A percentile compares a stretch with the other conserved stretches of the same genome.
Conservation (phyloP, 2,797 vertebrate species). For the Gambelia wislizenii region DNA sequence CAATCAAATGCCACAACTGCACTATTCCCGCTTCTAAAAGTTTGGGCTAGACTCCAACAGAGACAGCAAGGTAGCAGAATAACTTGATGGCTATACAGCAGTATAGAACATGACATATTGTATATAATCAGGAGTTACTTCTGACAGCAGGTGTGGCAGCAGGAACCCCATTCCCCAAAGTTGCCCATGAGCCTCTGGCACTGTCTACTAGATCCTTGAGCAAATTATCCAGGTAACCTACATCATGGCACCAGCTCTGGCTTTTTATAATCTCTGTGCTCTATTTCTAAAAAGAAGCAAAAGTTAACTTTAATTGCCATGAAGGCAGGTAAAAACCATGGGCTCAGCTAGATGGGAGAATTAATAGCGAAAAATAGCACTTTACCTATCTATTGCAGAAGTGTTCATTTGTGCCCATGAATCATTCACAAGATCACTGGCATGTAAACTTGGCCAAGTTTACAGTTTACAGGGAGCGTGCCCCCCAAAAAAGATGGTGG, state of each 20-base stretch:
- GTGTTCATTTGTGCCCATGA: too few relatives aligned
- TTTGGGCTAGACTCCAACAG: background rate
- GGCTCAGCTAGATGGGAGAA: too few relatives aligned
- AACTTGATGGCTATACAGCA: background rate
- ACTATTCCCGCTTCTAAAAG: conserved; percentile 3
- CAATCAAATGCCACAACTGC: background rate
- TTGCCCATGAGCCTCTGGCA: conserved; percentile 13
- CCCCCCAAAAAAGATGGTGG: too few relatives aligned
- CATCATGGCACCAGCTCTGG: background rate
- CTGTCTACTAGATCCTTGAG: conserved; percentile 2
- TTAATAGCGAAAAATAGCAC: too few relatives aligned
- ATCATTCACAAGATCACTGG: too few relatives aligned
- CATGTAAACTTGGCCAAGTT: too few relatives aligned
- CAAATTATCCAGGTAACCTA: conserved; percentile 19
- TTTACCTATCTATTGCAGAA: too few relatives aligned
- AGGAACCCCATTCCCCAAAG: background rate
- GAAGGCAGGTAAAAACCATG: background rate
- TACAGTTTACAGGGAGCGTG: too few relatives aligned
- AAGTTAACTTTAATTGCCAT: conserved; percentile 33
- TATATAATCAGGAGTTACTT: conserved; percentile 15
- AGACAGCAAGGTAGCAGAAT: conserved; percentile 5
- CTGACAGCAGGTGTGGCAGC: background rate
- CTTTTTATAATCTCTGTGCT: conserved; percentile 18
- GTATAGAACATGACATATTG: background rate
- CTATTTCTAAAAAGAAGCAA: conserved; percentile 28